Percentiles rank a stretch among this genome's conserved stretches.
These are phyloP conservation scores for Darevskia mixta DNA, from an alignment of 2,797 vertebrate species.

Conservation along the genomic window DNA sequence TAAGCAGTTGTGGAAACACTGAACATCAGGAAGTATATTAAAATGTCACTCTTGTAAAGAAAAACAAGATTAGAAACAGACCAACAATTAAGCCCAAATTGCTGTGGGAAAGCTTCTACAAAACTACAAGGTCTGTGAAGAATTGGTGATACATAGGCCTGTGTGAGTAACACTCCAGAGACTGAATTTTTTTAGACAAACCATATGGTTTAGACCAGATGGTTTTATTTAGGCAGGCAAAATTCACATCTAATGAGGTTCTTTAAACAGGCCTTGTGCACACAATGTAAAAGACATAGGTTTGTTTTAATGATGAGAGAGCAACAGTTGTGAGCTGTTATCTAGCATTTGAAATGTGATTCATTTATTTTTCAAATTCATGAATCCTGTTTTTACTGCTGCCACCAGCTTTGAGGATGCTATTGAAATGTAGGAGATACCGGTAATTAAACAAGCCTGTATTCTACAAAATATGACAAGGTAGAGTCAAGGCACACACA, in stretches of 20 bases:
- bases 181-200: constrained; percentile 74
- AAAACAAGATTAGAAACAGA: constrained; percentile 71
- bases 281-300: constrained; percentile 38
- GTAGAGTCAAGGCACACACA: not conserved
- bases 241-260: constrained; percentile 74
- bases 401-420: not conserved
- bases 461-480: not conserved
- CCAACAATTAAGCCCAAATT: constrained; percentile 67
- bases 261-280: constrained; percentile 52
- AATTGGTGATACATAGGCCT: constrained; percentile 73
- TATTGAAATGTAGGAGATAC: not conserved
- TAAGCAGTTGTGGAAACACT: constrained; percentile 55
- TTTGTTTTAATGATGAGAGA: not conserved
- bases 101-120: constrained; percentile 76
- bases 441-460: not conserved
- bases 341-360: not conserved
- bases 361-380: not conserved
- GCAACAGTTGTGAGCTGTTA: not conserved
- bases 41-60: not conserved
- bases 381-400: not conserved
- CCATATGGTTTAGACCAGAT: constrained; percentile 79
- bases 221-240: constrained; percentile 78
- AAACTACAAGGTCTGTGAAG: constrained; percentile 72
- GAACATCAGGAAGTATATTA: constrained; percentile 10
- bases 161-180: constrained; percentile 74